phyloP scores from a whole-genome alignment of 1,140 invertebrate genomes.

The Atopsyche davidsoni region DNA sequence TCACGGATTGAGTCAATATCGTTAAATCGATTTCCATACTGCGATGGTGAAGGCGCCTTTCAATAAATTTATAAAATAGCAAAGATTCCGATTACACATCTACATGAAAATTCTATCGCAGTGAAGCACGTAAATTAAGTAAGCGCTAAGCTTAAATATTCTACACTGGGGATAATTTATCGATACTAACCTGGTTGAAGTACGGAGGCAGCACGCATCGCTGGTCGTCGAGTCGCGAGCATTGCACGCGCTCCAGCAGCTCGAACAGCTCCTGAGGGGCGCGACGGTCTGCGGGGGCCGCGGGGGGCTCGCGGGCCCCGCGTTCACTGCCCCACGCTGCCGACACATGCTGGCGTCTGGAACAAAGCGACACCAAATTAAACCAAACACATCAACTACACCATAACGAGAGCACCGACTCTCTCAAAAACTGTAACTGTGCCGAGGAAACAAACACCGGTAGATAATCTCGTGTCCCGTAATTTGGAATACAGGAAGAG shows the following conservation, averaged over 20 bases:
- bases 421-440: no score
- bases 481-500: no score
- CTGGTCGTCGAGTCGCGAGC: slow-evolving; percentile 89
- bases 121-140: not conserved
- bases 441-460: no score
- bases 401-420: no score
- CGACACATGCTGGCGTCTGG: slow-evolving; percentile 48
- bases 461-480: no score
- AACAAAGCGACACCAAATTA: no score
- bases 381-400: no score
- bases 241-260: slow-evolving; percentile 83
- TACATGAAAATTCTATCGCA: not conserved
- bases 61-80: not conserved
- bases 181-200: slow-evolving; percentile 70
- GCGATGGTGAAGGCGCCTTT: not conserved
- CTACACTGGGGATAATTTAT: no score
- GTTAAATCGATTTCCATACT: no score
- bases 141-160: no score
- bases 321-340: slow-evolving; percentile 39
- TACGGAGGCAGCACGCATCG: slow-evolving; percentile 84
- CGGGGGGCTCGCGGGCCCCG: slow-evolving; percentile 35
- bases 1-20: no score
- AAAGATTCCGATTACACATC: not conserved
- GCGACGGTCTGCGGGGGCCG: slow-evolving; percentile 48
- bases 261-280: slow-evolving; percentile 81